These are phyloP conservation scores for Galeopsomyia nigrocyanea DNA, from an alignment of 2,888 invertebrate species.

Conservation along the genomic window DNA sequence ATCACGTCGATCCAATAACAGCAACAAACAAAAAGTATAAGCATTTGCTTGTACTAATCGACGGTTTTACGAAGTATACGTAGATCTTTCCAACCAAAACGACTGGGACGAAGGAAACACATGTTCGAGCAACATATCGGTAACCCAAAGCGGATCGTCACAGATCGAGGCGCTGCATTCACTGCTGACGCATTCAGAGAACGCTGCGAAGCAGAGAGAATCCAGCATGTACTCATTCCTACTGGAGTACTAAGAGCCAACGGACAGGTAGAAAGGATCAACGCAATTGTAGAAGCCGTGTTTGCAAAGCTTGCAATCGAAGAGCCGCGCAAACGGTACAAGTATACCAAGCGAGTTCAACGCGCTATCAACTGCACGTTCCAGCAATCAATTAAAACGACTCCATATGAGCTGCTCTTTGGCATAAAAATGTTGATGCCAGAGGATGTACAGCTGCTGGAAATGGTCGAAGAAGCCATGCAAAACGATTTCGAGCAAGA, in stretches of 20 bases:
- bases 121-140: neutral
- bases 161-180: neutral
- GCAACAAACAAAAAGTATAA: constrained; percentile 22
- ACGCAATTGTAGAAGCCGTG: constrained; percentile 5
- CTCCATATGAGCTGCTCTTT: constrained; percentile 14
- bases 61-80: neutral
- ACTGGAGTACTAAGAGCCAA: neutral
- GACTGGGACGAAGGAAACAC: neutral
- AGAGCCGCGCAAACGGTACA: constrained; percentile 21
- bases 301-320: neutral
- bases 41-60: constrained; percentile 1
- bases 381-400: neutral
- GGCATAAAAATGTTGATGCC: neutral
- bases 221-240: neutral
- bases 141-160: neutral
- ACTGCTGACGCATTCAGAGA: neutral
- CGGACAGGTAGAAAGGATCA: constrained; percentile 10
- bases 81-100: neutral
- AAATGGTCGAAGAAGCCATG: neutral
- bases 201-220: neutral
- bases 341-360: neutral
- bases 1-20: constrained; percentile 5
- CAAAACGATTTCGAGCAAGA: neutral
- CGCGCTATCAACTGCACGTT: constrained; percentile 6
- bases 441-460: neutral